Conservation (phyloP, 2,797 vertebrate genomes). For the Melopsittacus undulatus region DNA sequence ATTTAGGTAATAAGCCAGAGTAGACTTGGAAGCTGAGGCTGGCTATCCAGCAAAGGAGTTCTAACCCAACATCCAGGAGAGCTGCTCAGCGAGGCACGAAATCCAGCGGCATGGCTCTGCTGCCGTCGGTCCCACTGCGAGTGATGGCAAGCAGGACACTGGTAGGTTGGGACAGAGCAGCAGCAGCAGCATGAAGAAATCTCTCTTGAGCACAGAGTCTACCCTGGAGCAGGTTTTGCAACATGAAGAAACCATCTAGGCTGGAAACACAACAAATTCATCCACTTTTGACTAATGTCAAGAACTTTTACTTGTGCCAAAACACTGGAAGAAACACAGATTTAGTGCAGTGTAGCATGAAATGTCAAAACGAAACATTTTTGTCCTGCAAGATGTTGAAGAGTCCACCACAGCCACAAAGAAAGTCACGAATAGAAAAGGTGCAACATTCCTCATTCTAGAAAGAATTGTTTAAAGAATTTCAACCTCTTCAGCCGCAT, state of each 20-base stretch:
- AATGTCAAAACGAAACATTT: neutral
- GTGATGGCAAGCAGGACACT: neutral
- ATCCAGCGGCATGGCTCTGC: neutral
- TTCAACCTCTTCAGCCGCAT: neutral
- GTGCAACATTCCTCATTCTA: neutral
- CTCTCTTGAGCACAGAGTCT: neutral
- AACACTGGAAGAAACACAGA: neutral
- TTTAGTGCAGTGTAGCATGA: neutral
- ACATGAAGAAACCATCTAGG: neutral
- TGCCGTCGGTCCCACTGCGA: rapidly evolving
- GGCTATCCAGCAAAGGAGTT: neutral
- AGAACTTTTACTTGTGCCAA: neutral
- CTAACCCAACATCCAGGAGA: neutral
- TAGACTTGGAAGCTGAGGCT: neutral
- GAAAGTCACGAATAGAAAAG: neutral
- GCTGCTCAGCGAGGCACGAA: neutral
- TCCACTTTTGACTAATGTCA: neutral
- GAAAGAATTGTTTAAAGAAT: neutral
- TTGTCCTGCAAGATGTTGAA: neutral
- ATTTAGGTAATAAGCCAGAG: neutral
- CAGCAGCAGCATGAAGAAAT: neutral
- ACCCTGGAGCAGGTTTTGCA: neutral
- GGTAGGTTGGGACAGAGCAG: neutral
- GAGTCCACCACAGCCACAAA: neutral
- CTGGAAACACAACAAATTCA: neutral